A percentile compares a stretch with the other conserved stretches of the same genome.
Conservation (phyloP, 2,888 invertebrate genomes). For the Xestia c-nigrum region DNA sequence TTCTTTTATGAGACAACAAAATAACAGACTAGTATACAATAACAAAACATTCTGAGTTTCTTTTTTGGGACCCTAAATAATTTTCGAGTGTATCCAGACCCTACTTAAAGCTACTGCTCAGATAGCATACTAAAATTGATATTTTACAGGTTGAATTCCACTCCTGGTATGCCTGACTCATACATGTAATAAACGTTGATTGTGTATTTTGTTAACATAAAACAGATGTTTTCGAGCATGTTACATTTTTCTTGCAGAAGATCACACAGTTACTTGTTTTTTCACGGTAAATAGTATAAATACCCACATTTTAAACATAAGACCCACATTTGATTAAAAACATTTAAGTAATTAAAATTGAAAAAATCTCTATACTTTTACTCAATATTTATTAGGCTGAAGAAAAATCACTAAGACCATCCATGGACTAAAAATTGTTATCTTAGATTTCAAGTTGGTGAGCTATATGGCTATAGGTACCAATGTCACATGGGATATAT, state of each 20-base stretch:
- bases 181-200: not conserved
- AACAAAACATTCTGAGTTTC: not conserved
- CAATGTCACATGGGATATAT: not conserved
- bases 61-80: not conserved
- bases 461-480: not conserved
- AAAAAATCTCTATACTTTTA: too few relatives aligned
- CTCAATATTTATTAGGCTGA: not conserved
- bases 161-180: slow-evolving; percentile 11
- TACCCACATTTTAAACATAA: too few relatives aligned
- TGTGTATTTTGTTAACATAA: slow-evolving; percentile 23
- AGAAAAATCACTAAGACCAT: too few relatives aligned
- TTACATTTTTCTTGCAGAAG: slow-evolving; percentile 3
- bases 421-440: not conserved
- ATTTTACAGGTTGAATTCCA: not conserved
- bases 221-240: slow-evolving; percentile 20
- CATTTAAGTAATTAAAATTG: too few relatives aligned
- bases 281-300: not conserved
- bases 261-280: slow-evolving; percentile 5
- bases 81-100: not conserved
- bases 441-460: not conserved
- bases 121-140: not conserved
- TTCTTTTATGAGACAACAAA: not conserved
- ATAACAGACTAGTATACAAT: not conserved
- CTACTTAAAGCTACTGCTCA: not conserved
- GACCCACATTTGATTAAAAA: too few relatives aligned